These are phyloP conservation scores for Spodoptera litura DNA, from an alignment of 1,140 invertebrate genomes.

Conservation along the genomic window DNA sequence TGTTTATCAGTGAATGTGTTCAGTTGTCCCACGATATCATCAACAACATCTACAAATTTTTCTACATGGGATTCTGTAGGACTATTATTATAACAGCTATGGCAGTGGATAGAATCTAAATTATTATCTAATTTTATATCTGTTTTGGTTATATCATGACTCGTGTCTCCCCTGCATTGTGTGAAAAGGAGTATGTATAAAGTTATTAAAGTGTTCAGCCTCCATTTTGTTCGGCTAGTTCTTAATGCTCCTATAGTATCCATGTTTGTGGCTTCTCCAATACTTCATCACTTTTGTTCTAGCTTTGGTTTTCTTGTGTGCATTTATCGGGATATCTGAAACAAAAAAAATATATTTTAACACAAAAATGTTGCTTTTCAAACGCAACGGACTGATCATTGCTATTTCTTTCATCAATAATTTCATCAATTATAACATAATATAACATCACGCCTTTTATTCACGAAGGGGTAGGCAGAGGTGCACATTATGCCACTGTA, in stretches of 20 bases:
- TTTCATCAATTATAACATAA: too few relatives aligned
- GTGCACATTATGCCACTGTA: too few relatives aligned
- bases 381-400: too few relatives aligned
- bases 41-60: conserved; percentile 61
- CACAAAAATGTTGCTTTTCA: background rate
- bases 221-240: conserved; percentile 66
- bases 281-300: conserved; percentile 48
- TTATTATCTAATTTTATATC: conserved; percentile 70
- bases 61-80: conserved; percentile 51
- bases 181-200: conserved; percentile 69
- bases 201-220: conserved; percentile 62
- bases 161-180: conserved; percentile 62
- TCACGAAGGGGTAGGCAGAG: too few relatives aligned
- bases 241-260: conserved; percentile 56
- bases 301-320: conserved; percentile 43
- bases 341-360: conserved; percentile 60
- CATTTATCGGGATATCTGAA: conserved; percentile 64
- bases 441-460: too few relatives aligned
- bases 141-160: conserved; percentile 70
- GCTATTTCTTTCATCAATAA: too few relatives aligned
- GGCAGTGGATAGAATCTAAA: conserved; percentile 74
- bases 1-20: conserved; percentile 70
- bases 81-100: conserved; percentile 78
- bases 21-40: conserved; percentile 65
- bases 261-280: conserved; percentile 63